Evolutionary conservation across 2,113 vertebrate species (phyloP).

Genomic region (Indri indri): DNA sequence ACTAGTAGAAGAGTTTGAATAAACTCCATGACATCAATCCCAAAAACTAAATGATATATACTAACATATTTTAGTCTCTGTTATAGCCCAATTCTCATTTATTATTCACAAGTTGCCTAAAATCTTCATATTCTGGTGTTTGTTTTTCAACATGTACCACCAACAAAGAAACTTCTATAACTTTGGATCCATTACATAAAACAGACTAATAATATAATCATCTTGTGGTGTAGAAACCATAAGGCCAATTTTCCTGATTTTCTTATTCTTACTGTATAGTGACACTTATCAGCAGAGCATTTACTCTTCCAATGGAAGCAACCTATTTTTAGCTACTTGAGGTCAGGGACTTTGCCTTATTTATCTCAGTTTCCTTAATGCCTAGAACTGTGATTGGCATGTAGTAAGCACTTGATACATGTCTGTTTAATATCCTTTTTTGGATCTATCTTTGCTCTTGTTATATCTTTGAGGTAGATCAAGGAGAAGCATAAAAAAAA

Average conservation of each 20-base stretch:
- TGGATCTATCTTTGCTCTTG: not conserved
- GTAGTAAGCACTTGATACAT: not conserved
- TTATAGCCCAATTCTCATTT: not conserved
- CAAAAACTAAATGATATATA: not conserved
- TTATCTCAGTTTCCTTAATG: conserved; percentile 15
- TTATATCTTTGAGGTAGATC: not conserved
- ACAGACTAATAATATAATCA: not conserved
- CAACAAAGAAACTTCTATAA: conserved; percentile 8
- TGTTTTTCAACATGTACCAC: not conserved
- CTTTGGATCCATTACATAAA: not conserved
- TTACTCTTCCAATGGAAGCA: not conserved
- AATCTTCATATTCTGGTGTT: not conserved
- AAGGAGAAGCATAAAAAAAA: not conserved
- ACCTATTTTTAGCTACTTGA: conserved; percentile 34
- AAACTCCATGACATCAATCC: not conserved
- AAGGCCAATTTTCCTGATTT: not conserved
- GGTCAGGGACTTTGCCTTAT: not conserved
- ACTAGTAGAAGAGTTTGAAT: not conserved
- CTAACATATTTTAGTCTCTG: not conserved
- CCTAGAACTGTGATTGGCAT: not conserved
- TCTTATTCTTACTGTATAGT: not conserved
- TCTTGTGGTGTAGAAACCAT: not conserved
- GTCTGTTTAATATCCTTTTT: not conserved
- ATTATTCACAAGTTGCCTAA: not conserved
- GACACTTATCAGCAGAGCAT: not conserved